A percentile compares a stretch with the other conserved stretches of the same genome.
Conservation (phyloP, 2,797 vertebrate genomes). For the Acanthurus leucopareius region DNA sequence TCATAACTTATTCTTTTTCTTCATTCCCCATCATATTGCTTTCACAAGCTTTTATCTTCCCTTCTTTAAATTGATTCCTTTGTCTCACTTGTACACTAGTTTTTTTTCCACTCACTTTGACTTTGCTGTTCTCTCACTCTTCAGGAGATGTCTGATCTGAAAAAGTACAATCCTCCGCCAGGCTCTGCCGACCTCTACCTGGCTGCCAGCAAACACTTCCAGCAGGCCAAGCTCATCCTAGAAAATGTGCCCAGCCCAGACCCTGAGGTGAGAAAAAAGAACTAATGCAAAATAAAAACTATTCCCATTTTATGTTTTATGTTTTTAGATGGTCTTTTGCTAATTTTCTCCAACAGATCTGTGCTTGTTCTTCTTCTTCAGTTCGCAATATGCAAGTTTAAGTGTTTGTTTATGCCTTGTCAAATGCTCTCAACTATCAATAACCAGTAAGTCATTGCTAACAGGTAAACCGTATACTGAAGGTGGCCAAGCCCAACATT, state of each 20-base stretch:
- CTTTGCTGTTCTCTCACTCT: not conserved
- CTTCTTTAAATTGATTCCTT: not conserved
- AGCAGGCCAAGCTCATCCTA: conserved; percentile 98
- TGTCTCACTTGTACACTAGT: not conserved
- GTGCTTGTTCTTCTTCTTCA: too few species aligned
- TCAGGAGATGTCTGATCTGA: conserved; percentile 99
- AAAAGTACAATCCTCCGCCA: conserved; percentile 97
- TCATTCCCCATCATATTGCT: not conserved
- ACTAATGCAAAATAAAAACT: not conserved
- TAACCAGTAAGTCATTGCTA: conserved; percentile 41
- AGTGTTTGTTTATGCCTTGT: not conserved
- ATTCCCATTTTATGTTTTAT: not conserved
- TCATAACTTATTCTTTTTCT: not conserved
- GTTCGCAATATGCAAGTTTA: not conserved
- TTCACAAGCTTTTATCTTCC: not conserved
- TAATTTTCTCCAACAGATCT: too few species aligned
- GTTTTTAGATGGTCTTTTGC: not conserved
- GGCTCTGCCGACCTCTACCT: conserved; percentile 97
- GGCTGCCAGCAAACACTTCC: conserved; percentile 99
- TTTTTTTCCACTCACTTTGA: not conserved
- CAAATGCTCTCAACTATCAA: not conserved
- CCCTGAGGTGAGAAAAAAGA: conserved; percentile 88
- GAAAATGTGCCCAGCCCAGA: conserved; percentile 96
- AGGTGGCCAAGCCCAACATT: conserved; percentile 98
- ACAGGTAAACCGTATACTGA: conserved; percentile 95